Evolutionary conservation across 1,140 invertebrate genomes (phyloP).

Genomic region (Caenorhabditis latens): DNA sequence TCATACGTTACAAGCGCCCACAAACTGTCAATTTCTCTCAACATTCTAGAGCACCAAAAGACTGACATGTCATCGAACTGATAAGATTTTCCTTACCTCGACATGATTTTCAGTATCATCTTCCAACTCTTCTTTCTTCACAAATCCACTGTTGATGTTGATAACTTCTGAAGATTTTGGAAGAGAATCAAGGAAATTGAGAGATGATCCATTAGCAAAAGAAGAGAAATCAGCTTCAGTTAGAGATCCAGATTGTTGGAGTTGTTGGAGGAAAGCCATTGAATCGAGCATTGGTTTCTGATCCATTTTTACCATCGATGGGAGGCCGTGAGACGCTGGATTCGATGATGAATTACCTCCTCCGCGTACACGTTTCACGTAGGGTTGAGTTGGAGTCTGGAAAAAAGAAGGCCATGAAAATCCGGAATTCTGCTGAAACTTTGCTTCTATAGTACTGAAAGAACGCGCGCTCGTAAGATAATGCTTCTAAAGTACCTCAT

Average conservation of each 20-base stretch:
- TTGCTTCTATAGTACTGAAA: too few relatives aligned
- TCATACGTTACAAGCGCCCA: constrained; percentile 10
- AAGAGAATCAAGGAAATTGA: constrained; percentile 64
- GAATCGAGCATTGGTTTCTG: constrained; percentile 45
- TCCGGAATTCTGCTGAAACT: neutral
- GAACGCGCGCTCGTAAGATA: neutral
- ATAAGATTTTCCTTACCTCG: constrained; percentile 41
- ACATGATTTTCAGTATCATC: constrained; percentile 55
- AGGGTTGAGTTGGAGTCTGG: constrained; percentile 68
- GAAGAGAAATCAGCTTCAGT: constrained; percentile 21
- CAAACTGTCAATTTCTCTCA: neutral
- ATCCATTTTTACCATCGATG: constrained; percentile 28
- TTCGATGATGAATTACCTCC: constrained; percentile 26
- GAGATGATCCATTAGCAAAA: constrained; percentile 23
- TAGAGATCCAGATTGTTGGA: neutral
- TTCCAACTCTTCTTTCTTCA: constrained; percentile 48
- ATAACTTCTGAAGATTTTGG: constrained; percentile 65
- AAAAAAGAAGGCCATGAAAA: neutral
- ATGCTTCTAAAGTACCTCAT: constrained; percentile 4
- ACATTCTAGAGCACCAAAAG: neutral
- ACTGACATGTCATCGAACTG: constrained; percentile 24
- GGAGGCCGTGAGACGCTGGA: neutral
- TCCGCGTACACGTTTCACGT: constrained; percentile 64
- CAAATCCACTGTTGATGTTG: constrained; percentile 64
- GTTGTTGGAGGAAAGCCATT: constrained; percentile 57